Evolutionary conservation across 2,888 invertebrate genomes (phyloP), one percentile per base, ranked within the genome.

Genomic region (Noctuana brunneofusca): DNA sequence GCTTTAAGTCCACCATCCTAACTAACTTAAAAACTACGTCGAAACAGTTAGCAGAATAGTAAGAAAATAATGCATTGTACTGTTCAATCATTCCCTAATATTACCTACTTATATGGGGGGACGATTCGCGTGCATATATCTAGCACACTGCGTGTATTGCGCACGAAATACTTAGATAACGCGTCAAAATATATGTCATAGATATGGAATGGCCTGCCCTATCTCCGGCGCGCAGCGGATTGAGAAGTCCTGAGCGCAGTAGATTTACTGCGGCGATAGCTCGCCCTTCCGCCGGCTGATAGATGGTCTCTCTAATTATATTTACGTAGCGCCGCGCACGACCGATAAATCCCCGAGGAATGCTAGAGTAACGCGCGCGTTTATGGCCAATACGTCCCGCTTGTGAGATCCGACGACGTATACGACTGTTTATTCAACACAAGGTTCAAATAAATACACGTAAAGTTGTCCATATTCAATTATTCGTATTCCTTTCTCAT

Each of bases 291-390:
- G 84, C 82, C 80, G 84, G 38, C 87, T 89, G 89, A 90, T 88
- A 89, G 88, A 90, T 89, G 83, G 87, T 85, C 83, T 78, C 86
- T 89, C 86, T 90, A 89, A 90, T 90, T 90, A 90, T 90, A 90
- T 89, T 90, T 89, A 91, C 89, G 38, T 16, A 41, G 87, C 84
- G 86, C 83, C 86, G 80, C 79, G 75, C 83, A 86, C 83, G 79
- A 78, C 79, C 84, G 78, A 88, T 90, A 89, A 89, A 89, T 90
- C 75, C 68, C 67, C 65, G 68, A 70, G 82, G 86, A 83, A 87
- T 87, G 85, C 77, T 74, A 80, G 84, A 83, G 84, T 85, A 89
- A 83, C 85, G 81, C 78, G 70, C 70, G 74, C 79, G 77, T 79
- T 78, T 80, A 83, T 78, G 78, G 76, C 75, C 80, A 72, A 80